Base-by-base conservation (phyloP, 2,113 vertebrate genomes). In the Sisor rabdophorus region DNA sequence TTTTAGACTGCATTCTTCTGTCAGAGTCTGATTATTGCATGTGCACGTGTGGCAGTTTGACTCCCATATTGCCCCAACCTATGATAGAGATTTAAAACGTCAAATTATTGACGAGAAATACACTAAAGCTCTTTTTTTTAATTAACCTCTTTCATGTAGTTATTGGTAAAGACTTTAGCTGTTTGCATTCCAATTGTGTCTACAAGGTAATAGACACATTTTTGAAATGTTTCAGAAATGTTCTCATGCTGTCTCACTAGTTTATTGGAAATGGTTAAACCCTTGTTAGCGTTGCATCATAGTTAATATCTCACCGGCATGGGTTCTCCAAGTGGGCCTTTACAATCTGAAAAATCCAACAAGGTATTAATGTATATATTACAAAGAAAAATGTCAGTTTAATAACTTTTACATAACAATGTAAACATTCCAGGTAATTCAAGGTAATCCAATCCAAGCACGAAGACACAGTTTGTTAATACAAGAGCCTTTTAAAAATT, bases 61-160 rank as follows among this genome's bases (percentile, higher is more conserved):
- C 80, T 77, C 19, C 91, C 90, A 92, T 15, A 71, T 72, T 22
- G 90, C 89, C 20, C 91, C 89, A 36, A 71, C 80, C 91, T 92
- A 32, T 19, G 9, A 76, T 8, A 82, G 44, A 79, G 63, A 22
- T 0, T 47, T 59, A 19, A 4, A 44, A 44, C 1, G 22, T 52
- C 44, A 68, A n/a, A 32, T 11, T 17, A 11, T 72, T 40, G 1
- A 20, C 5, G 30, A 0, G 12, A 56, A 56, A 40, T 56, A 71
- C 7, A 26, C 1, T 19, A 0, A 40, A 28, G 6, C 6, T 54
- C 5, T 12, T 36, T n/a, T n/a, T 71, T 28, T 68, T n/a, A n/a
- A 0, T 26, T 17, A 1, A 28, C 22, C 48, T 20, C 26, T 22
- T 10, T 7, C 48, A 48, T 2, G 44, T 36, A 22, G 15, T 47